A percentile compares a stretch with the other conserved stretches of the same genome.
Conservation (phyloP, 1,140 invertebrate species). For the Aricia agestis region DNA sequence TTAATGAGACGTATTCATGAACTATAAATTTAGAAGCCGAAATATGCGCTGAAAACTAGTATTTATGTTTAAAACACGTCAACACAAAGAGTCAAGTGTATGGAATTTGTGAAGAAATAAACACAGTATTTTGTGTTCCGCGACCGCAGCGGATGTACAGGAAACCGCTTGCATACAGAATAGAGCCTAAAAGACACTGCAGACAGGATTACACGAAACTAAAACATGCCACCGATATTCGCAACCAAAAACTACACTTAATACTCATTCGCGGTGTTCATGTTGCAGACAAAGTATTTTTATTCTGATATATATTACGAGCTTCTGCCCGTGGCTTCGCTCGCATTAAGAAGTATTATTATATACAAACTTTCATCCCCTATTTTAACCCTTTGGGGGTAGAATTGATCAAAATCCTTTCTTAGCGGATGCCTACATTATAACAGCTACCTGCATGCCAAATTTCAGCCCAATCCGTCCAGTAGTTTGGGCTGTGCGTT, state of each 20-base stretch:
- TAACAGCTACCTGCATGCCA: too few relatives aligned
- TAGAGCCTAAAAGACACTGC: slow-evolving; percentile 73
- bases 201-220: slow-evolving; percentile 68
- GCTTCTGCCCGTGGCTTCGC: too few relatives aligned
- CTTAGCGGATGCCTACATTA: too few relatives aligned
- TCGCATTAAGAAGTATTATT: too few relatives aligned
- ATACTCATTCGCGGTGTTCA: slow-evolving; percentile 2
- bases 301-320: too few relatives aligned
- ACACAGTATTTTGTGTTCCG: slow-evolving; percentile 70
- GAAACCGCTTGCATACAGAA: slow-evolving; percentile 72
- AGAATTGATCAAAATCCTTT: too few relatives aligned
- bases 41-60: neutral
- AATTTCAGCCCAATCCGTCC: too few relatives aligned
- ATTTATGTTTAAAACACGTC: slow-evolving; percentile 36
- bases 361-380: too few relatives aligned
- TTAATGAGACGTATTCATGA: neutral
- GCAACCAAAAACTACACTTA: slow-evolving; percentile 36
- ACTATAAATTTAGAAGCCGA: neutral
- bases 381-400: too few relatives aligned
- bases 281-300: neutral
- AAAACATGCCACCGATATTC: slow-evolving; percentile 64
- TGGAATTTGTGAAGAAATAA: slow-evolving; percentile 71
- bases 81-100: slow-evolving; percentile 61
- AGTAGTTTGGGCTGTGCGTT: too few relatives aligned
- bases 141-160: slow-evolving; percentile 69